phyloP scores from a whole-genome alignment of 2,888 invertebrate species.

The Aelia acuminata region DNA sequence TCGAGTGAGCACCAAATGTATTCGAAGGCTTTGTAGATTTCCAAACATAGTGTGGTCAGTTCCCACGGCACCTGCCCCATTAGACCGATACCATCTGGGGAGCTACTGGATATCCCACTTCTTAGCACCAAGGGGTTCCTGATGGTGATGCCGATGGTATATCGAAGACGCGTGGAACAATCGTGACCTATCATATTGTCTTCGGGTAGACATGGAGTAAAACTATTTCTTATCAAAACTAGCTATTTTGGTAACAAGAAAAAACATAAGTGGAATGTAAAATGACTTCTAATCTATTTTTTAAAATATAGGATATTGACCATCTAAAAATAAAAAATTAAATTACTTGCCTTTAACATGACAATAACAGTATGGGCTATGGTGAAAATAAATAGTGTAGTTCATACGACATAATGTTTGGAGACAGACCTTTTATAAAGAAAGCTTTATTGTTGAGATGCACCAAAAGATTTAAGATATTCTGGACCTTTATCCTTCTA shows the following conservation, averaged over 20 bases:
- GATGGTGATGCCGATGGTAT: constrained; percentile 1
- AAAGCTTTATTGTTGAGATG: neutral
- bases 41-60: constrained; percentile 34
- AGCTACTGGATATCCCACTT: constrained; percentile 44
- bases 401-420: neutral
- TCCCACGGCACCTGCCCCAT: constrained; percentile 45
- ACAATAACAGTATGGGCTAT: too few species aligned
- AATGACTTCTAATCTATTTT: too few species aligned
- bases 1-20: constrained; percentile 10
- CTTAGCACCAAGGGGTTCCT: neutral
- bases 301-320: too few species aligned
- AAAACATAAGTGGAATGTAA: too few species aligned
- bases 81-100: constrained; percentile 3
- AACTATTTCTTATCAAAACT: neutral
- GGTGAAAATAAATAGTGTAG: too few species aligned
- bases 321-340: too few species aligned
- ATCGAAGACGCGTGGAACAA: neutral
- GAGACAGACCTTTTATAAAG: too few species aligned
- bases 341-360: too few species aligned
- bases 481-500: neutral
- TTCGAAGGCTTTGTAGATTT: constrained; percentile 22
- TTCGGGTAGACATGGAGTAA: neutral
- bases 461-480: neutral
- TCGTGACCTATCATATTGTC: neutral
- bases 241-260: too few species aligned